phyloP scores from a whole-genome alignment of 2,113 vertebrate species.

The Lasiurus borealis region DNA sequence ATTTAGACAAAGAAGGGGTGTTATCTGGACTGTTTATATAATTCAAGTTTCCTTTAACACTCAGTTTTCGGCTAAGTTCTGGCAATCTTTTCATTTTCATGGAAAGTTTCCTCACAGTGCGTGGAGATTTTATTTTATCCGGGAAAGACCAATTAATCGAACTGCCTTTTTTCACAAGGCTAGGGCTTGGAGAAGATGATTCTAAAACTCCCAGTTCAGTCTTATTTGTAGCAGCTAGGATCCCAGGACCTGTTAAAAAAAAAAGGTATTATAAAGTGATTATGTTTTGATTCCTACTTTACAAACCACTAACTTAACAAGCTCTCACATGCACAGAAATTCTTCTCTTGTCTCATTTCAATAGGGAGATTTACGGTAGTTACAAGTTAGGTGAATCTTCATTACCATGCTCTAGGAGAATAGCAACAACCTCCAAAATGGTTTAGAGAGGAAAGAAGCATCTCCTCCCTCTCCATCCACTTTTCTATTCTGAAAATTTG shows the following conservation, averaged over 20 bases:
- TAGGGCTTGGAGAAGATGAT: conserved; percentile 94
- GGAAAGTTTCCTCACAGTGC: conserved; percentile 97
- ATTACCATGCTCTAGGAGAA: conserved; percentile 79
- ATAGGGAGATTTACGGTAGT: conserved; percentile 86
- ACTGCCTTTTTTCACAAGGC: conserved; percentile 94
- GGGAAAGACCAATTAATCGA: conserved; percentile 98
- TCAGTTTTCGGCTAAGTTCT: conserved; percentile 96
- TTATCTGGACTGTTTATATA: conserved; percentile 81
- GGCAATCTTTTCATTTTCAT: conserved; percentile 99
- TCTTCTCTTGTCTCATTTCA: conserved; percentile 11
- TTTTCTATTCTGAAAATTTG: background rate
- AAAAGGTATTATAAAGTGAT: conserved; percentile 38
- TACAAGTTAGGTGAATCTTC: conserved; percentile 91
- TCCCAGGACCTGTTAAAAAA: conserved; percentile 83
- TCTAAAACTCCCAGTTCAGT: conserved; percentile 82
- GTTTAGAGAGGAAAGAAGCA: background rate
- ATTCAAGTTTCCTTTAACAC: conserved; percentile 91
- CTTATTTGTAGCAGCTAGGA: conserved; percentile 82
- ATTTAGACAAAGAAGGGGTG: conserved; percentile 83
- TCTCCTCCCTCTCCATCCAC: background rate
- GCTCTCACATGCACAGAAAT: conserved; percentile 11
- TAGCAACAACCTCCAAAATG: background rate
- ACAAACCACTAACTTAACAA: conserved; percentile 37
- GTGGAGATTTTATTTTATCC: conserved; percentile 98
- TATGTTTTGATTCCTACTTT: background rate